Conservation (phyloP, 2,888 invertebrate genomes). For the Platerodrilus igneus region DNA sequence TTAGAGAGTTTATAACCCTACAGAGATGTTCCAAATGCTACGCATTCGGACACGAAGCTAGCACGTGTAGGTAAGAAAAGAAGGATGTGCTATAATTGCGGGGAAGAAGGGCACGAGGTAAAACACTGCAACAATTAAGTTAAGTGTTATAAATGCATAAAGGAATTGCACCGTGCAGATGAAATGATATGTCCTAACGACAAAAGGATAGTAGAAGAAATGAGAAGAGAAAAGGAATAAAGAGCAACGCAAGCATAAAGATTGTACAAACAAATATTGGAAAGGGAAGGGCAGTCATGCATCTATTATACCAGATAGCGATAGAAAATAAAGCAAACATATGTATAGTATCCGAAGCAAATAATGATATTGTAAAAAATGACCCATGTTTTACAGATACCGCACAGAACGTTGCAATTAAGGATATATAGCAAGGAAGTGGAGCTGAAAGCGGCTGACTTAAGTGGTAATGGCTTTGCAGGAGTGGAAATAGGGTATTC, state of each 20-base stretch:
- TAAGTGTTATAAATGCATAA: conserved; percentile 4
- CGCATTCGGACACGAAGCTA: conserved; percentile 1
- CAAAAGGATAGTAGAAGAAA: conserved; percentile 2
- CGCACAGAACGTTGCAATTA: not conserved
- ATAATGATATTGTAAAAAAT: not conserved
- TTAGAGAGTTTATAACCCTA: too few species aligned
- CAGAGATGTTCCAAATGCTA: conserved; percentile 1
- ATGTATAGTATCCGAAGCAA: conserved; percentile 1
- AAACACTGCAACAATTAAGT: not conserved
- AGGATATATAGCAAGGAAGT: too few species aligned
- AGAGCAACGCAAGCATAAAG: not conserved
- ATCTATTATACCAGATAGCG: not conserved
- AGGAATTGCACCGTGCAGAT: not conserved
- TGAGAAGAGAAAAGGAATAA: not conserved
- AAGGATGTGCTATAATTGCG: not conserved
- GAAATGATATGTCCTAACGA: conserved; percentile 1
- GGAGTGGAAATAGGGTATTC: not conserved
- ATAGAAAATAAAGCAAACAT: not conserved
- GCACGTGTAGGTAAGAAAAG: not conserved
- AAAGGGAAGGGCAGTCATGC: conserved; percentile 1
- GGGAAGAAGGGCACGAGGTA: not conserved
- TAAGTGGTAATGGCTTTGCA: not conserved
- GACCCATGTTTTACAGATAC: not conserved
- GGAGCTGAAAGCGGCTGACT: too few species aligned
- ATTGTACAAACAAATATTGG: not conserved